Evolutionary conservation across 1,140 invertebrate genomes (phyloP).

Genomic region (Diabrotica undecimpunctata): DNA sequence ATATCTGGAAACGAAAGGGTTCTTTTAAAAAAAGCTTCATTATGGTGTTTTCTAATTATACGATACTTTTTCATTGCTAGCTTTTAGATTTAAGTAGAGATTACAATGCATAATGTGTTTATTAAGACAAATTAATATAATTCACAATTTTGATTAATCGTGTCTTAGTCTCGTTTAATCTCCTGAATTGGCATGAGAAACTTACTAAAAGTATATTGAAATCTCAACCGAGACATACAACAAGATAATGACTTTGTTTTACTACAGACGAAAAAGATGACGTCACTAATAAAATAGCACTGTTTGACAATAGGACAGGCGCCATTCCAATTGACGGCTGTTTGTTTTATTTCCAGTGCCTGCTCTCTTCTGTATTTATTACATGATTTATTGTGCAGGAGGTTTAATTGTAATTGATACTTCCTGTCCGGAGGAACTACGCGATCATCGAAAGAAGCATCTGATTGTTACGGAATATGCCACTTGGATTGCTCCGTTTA

Average conservation of each 20-base stretch:
- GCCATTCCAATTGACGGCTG: constrained; percentile 42
- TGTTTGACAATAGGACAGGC: constrained; percentile 42
- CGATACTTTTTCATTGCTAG: no score
- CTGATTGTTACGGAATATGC: not conserved
- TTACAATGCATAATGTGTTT: no score
- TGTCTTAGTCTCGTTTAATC: no score
- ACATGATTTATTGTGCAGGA: constrained; percentile 44
- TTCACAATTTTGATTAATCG: no score
- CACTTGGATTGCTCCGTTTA: not conserved
- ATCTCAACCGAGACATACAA: constrained; percentile 13
- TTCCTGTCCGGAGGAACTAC: constrained; percentile 38
- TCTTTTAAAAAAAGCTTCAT: no score
- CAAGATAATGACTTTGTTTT: constrained; percentile 33
- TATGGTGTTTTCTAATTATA: no score
- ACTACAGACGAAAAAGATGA: constrained; percentile 33
- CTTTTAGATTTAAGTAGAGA: no score
- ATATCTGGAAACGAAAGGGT: no score
- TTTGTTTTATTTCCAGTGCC: constrained; percentile 40
- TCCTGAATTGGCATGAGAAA: no score
- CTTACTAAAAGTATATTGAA: not conserved
- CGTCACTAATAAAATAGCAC: constrained; percentile 33
- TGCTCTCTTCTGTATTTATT: constrained; percentile 39
- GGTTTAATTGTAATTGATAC: constrained; percentile 45
- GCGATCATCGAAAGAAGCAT: constrained; percentile 11
- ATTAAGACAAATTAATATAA: no score